Evolutionary conservation across 2,113 vertebrate species (phyloP), one percentile per base, ranked within the genome.

Genomic region (Hystrix cristata): DNA sequence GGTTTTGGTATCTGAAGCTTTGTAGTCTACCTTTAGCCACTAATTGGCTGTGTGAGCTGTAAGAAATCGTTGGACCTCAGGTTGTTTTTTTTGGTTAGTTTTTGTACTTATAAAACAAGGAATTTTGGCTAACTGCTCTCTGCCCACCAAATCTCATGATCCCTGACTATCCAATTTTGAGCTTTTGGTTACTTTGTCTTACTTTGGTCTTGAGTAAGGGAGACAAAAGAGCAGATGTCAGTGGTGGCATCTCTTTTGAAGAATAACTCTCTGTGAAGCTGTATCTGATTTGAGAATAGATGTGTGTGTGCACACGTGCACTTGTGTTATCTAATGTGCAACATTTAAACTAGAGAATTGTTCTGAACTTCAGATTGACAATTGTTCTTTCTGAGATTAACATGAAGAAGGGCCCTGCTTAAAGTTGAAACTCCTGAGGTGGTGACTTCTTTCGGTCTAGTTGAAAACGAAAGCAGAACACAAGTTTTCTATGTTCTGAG

Each of bases 391-490:
- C 80, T 85, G 81, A 92, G 90, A 16, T 65, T 18, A 13, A 71
- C 95, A 31, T 5, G 25, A 60, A 83, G 25, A 60, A 76, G 84
- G 67, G 34, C 83, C 85, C 55, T 84, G 31, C 88, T 80, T 65
- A 29, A 34, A 27, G 65, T n/a, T 25, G 57, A 92, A 82, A 62
- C 51, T 67, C 87, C 67, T 76, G 64, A 87, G 53, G 43, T 31
- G 72, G 69, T 51, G 74, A 74, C 81, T 95, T 97, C 94, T 88
- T 64, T 80, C 78, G 95, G 82, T 89, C 82, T 7, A 82, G 25
- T 76, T 80, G 88, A 95, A 96, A 98, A 94, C 4, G 82, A 97
- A 98, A 98, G 97, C 88, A 88, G 71, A 80, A 12, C 21, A 11
- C 0, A 1, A 55, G 27, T 89, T 92, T 91, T 76, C 72, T 91